Percentiles rank a stretch among this genome's conserved stretches.
Evolutionary conservation across 2,797 vertebrate species (phyloP).

Genomic region (Buphagus erythrorhynchus): DNA sequence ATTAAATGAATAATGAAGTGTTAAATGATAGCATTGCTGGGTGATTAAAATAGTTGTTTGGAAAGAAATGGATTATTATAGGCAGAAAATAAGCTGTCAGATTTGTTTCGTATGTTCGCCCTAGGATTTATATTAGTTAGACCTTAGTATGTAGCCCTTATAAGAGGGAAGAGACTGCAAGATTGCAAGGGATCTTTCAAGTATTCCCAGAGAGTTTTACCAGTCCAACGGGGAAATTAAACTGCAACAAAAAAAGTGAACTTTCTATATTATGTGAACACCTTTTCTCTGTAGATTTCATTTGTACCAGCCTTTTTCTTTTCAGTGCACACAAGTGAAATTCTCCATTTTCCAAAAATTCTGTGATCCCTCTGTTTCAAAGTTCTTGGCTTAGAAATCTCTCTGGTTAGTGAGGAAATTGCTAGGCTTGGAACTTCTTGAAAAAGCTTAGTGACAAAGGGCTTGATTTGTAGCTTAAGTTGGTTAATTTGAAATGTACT

Average conservation of each 20-base stretch:
- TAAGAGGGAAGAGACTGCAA: not conserved
- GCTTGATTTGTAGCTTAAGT: not conserved
- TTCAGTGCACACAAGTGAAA: not conserved
- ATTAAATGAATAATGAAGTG: not conserved
- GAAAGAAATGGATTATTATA: not conserved
- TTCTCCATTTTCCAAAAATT: not conserved
- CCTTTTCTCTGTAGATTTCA: not conserved
- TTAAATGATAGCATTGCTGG: not conserved
- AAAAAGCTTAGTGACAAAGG: not conserved
- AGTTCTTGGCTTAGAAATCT: not conserved
- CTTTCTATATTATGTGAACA: not conserved
- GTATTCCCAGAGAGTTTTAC: conserved; percentile 7
- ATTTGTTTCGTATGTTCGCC: not conserved
- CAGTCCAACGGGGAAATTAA: conserved; percentile 31
- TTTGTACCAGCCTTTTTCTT: not conserved
- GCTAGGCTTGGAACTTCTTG: not conserved
- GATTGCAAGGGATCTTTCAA: conserved; percentile 27
- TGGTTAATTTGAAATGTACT: not conserved
- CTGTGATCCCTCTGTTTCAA: not conserved
- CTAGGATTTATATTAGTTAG: not conserved
- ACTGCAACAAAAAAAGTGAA: not conserved
- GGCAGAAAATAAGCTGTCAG: not conserved
- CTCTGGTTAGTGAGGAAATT: not conserved
- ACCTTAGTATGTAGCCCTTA: not conserved
- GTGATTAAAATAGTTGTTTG: not conserved